These are phyloP conservation scores for Hyperoplus immaculatus DNA, from an alignment of 2,797 vertebrate species.

Conservation along the genomic window DNA sequence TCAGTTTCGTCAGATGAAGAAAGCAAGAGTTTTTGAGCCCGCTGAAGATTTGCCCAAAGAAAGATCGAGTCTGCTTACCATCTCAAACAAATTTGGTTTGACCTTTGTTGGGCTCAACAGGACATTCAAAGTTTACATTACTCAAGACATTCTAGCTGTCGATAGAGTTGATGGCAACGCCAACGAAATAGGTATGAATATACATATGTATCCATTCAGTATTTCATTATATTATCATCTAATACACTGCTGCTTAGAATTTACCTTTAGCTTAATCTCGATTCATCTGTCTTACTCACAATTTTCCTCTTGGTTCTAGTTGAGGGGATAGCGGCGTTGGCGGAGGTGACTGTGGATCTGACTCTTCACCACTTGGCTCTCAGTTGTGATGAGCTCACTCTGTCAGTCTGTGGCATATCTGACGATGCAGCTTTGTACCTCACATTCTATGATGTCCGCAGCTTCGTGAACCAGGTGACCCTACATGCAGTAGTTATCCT, in stretches of 20 bases:
- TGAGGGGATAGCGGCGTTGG: constrained; percentile 72
- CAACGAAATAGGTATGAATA: constrained; percentile 89
- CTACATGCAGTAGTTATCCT: no score
- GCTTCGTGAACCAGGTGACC: constrained; percentile 93
- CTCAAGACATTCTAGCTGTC: constrained; percentile 87
- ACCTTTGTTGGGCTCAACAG: constrained; percentile 88
- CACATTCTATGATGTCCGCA: constrained; percentile 94
- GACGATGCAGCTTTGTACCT: constrained; percentile 83
- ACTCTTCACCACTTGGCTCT: constrained; percentile 92
- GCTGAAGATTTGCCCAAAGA: constrained; percentile 90
- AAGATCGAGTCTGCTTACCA: constrained; percentile 88
- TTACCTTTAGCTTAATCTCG: background rate
- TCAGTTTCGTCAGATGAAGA: constrained; percentile 96
- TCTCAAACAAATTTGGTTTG: constrained; percentile 95
- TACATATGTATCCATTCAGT: background rate
- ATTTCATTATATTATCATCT: background rate
- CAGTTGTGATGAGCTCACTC: constrained; percentile 93
- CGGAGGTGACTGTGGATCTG: constrained; percentile 85
- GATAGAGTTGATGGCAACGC: constrained; percentile 89
- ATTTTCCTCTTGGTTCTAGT: constrained; percentile 65
- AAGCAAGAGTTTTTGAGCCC: constrained; percentile 90
- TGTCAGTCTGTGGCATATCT: constrained; percentile 91
- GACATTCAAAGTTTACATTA: constrained; percentile 90
- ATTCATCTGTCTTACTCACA: background rate
- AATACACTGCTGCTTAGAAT: background rate